Conservation (phyloP, 37 sponge, comb jelly and placozoan species). For the Beroe forskalii region DNA sequence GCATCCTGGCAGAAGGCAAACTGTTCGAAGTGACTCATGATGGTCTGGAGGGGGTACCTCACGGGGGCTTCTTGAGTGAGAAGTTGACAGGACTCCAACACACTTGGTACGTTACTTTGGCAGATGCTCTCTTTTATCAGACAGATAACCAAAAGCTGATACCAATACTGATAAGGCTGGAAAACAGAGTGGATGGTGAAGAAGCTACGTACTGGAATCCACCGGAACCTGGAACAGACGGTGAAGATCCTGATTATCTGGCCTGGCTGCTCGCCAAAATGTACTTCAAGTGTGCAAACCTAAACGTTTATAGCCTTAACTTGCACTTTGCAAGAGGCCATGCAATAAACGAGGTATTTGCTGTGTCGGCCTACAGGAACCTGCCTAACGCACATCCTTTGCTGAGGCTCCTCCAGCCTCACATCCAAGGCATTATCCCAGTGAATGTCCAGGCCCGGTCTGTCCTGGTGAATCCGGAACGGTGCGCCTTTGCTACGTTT, state of each 20-base stretch:
- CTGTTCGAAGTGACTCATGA: background rate
- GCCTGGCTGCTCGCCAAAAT: slow-evolving; percentile 17
- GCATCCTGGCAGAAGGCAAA: background rate
- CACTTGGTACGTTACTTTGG: background rate
- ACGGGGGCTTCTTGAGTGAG: background rate
- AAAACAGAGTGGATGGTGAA: slow-evolving; percentile 2
- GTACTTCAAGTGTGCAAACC: background rate
- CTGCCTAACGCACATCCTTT: slow-evolving; percentile 5
- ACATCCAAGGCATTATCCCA: slow-evolving; percentile 19
- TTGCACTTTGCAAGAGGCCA: background rate
- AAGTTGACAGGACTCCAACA: background rate
- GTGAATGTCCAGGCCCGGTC: slow-evolving; percentile 5
- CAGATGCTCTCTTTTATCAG: background rate
- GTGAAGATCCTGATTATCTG: background rate
- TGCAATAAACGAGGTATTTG: background rate
- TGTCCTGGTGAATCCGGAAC: background rate
- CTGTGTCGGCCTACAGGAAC: background rate
- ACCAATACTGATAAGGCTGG: background rate
- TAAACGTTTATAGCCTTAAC: background rate
- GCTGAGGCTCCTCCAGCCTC: background rate
- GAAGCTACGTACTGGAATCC: background rate
- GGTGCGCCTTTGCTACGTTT: background rate
- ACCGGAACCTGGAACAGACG: background rate
- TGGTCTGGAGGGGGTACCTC: background rate
- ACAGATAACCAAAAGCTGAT: background rate